phyloP scores from a whole-genome alignment of 1,140 invertebrate genomes.

The Anagrus nilaparvatae region DNA sequence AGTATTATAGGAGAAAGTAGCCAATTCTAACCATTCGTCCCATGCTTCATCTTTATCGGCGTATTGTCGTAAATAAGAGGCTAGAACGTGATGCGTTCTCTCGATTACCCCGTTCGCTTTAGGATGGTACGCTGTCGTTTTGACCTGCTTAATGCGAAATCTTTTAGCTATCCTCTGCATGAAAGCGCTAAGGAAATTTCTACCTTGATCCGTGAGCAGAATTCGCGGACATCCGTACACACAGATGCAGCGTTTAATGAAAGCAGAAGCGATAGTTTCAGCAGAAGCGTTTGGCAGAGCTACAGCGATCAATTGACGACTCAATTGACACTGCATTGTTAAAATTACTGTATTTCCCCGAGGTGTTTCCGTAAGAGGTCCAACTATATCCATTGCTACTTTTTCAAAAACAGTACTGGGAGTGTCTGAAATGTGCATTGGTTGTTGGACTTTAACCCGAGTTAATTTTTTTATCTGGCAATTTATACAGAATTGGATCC shows the following conservation, averaged over 20 bases:
- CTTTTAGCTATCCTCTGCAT: conserved; percentile 19
- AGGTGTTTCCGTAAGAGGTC: conserved; percentile 1
- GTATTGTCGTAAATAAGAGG: conserved; percentile 24
- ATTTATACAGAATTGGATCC: conserved; percentile 12
- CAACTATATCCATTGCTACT: conserved; percentile 12
- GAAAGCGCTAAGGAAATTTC: conserved; percentile 19
- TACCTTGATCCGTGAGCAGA: conserved; percentile 24
- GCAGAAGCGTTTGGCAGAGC: neutral
- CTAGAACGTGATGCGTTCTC: conserved; percentile 27
- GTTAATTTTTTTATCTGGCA: conserved; percentile 20
- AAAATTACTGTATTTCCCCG: conserved; percentile 5
- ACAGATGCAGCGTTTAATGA: conserved; percentile 17
- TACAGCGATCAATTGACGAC: conserved; percentile 7
- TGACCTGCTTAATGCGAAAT: conserved; percentile 21
- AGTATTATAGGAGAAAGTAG: conserved; percentile 17
- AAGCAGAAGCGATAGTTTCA: conserved; percentile 3
- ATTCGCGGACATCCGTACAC: conserved; percentile 20
- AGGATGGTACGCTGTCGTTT: conserved; percentile 34
- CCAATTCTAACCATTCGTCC: conserved; percentile 24
- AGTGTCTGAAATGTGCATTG: conserved; percentile 7
- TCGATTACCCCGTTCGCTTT: conserved; percentile 32
- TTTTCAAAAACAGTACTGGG: conserved; percentile 7
- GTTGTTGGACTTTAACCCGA: conserved; percentile 1
- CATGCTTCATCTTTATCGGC: conserved; percentile 22
- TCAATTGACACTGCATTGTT: conserved; percentile 18